Evolutionary conservation across 2,113 vertebrate genomes (phyloP), one percentile per base, ranked within the genome.

Genomic region (Callipepla squamata): DNA sequence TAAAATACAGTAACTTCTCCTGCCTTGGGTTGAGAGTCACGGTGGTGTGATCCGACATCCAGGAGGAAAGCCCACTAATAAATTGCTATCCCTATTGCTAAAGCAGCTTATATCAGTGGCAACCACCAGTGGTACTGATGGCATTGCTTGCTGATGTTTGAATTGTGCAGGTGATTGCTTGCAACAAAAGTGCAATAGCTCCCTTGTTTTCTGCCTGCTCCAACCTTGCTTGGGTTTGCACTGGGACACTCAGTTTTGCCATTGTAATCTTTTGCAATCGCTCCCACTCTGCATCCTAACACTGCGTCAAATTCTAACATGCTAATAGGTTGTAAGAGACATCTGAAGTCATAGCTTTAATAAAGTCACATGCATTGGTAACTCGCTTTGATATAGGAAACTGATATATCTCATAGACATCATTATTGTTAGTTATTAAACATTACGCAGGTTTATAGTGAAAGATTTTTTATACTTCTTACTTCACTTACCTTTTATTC

Each of bases 291-390:
- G 17, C 57, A 3, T 47, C 32, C 40, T 76, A 36, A 40, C 20
- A 9, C 7, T 48, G 38, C 42, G 0, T 50, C 42, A 25, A 8
- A 7, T 47, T 58, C 32, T 48, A 59, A 7, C 26, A 34, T 67
- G 45, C 26, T 58, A 0, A 23, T 9, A 13, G 58, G 26, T 5
- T 0, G 1, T 21, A 11, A 85, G 68, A 21, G n/a, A 4, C 12
- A 1, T 11, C 13, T 80, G 32, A 69, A 25, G 59, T 63, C 22
- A 1, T 3, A 32, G 34, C 45, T 55, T 38, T 36, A 62, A 30
- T 55, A 13, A 30, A 14, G 12, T 45, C 34, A 9, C 2, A 1
- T 23, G 18, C 1, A 0, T 26, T 50, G 22, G 3, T n/a, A 3
- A 4, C 77, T 42, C 28, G 32, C 66, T 6, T 0, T 42, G 53